Evolutionary conservation across 2,797 vertebrate genomes (phyloP).

Genomic region (Rhinichthys osculus): DNA sequence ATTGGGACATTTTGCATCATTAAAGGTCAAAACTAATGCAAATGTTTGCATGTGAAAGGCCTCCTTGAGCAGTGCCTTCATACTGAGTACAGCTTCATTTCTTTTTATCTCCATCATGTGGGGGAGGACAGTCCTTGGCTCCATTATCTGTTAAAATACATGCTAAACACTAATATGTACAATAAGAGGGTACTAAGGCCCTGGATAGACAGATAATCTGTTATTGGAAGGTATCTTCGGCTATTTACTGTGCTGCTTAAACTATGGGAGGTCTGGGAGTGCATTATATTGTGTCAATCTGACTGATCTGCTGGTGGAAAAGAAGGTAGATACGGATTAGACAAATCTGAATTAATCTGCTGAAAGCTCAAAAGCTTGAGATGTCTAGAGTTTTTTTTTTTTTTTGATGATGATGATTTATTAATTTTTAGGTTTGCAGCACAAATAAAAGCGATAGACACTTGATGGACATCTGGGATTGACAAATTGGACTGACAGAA

Average conservation of each 20-base stretch:
- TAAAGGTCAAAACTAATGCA: slow-evolving; percentile 15
- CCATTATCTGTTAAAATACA: slow-evolving; percentile 41
- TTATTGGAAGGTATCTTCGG: slow-evolving; percentile 48
- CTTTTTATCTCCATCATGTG: not conserved
- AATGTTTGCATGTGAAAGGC: not conserved
- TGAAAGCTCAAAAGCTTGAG: slow-evolving; percentile 50
- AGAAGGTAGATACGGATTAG: slow-evolving; percentile 53
- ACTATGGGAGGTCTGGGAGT: slow-evolving; percentile 30
- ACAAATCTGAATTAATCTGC: slow-evolving; percentile 52
- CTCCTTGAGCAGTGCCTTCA: slow-evolving; percentile 5
- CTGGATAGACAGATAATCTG: slow-evolving; percentile 50
- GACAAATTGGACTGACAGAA: slow-evolving; percentile 7
- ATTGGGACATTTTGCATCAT: slow-evolving; percentile 5
- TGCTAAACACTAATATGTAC: slow-evolving; percentile 33
- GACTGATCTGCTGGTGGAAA: slow-evolving; percentile 34
- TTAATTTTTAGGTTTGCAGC: not conserved
- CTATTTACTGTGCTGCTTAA: slow-evolving; percentile 39
- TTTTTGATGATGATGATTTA: not conserved
- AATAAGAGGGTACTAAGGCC: slow-evolving; percentile 43
- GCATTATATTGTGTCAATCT: slow-evolving; percentile 46
- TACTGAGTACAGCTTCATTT: slow-evolving; percentile 1
- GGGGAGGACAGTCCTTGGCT: slow-evolving; percentile 4
- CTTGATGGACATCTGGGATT: not conserved
- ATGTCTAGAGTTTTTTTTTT: slow-evolving; percentile 33
- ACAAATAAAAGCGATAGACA: not conserved